Evolutionary conservation across 2,113 vertebrate species (phyloP).

Genomic region (Semicossyphus pulcher): DNA sequence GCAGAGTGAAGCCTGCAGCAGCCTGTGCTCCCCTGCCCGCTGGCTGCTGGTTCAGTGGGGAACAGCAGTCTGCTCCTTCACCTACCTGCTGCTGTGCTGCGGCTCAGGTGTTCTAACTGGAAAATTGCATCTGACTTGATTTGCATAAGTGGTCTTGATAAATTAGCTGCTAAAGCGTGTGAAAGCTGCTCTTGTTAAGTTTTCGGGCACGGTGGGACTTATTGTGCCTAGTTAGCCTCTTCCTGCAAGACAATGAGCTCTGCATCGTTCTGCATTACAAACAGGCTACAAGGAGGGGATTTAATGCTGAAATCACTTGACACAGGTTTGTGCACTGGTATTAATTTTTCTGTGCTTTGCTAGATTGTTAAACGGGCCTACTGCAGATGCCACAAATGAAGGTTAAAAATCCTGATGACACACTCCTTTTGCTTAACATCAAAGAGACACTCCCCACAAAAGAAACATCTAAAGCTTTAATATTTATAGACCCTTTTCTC

Average conservation of each 20-base stretch:
- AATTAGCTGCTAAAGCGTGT: conserved; percentile 38
- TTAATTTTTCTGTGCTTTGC: neutral
- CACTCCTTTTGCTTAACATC: neutral
- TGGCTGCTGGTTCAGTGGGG: neutral
- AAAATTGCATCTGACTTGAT: conserved; percentile 61
- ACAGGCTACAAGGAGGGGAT: conserved; percentile 5
- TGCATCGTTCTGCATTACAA: conserved; percentile 21
- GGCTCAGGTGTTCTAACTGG: conserved; percentile 56
- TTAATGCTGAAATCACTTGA: neutral
- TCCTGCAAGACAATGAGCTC: conserved; percentile 22
- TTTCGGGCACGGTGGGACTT: conserved; percentile 16
- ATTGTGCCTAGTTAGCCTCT: conserved; percentile 34
- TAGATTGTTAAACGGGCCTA: neutral
- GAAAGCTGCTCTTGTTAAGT: conserved; percentile 29
- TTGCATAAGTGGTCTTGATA: conserved; percentile 62
- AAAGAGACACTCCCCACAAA: too few relatives aligned
- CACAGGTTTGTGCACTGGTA: neutral
- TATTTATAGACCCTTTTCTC: too few relatives aligned
- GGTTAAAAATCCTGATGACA: neutral
- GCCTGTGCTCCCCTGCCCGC: neutral
- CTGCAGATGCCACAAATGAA: neutral
- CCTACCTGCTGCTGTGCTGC: conserved; percentile 27
- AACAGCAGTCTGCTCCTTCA: conserved; percentile 17
- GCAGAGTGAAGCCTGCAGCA: conserved; percentile 11
- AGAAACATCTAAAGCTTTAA: neutral